Evolutionary conservation across 1,140 invertebrate genomes (phyloP).

Genomic region (Stenopsyche tienmushanensis): DNA sequence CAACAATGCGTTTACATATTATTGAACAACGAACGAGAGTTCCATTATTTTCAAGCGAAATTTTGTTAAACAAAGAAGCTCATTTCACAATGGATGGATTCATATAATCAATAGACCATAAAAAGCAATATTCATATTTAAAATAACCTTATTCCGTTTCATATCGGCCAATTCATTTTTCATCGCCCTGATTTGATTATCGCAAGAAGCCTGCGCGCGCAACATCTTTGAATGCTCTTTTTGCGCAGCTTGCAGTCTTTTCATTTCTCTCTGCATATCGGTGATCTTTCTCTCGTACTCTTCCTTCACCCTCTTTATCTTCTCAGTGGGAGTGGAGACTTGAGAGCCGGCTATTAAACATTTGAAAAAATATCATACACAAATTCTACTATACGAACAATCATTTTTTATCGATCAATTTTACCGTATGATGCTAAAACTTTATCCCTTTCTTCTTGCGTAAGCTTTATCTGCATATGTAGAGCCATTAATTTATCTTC

Average conservation of each 20-base stretch:
- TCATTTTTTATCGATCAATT: constrained; percentile 33
- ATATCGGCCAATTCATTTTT: constrained; percentile 82
- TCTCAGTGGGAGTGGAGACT: constrained; percentile 65
- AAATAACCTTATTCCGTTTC: constrained; percentile 77
- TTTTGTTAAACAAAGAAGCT: too few relatives aligned
- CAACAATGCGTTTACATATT: too few relatives aligned
- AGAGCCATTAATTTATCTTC: constrained; percentile 91
- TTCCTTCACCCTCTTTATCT: constrained; percentile 81
- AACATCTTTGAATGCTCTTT: constrained; percentile 86
- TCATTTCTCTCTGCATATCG: constrained; percentile 84
- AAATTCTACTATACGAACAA: background rate
- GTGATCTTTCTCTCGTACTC: constrained; percentile 88
- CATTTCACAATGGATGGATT: too few relatives aligned
- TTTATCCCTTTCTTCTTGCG: constrained; percentile 91
- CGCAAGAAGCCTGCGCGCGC: constrained; percentile 79
- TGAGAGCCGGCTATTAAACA: constrained; percentile 44
- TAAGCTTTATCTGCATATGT: constrained; percentile 84
- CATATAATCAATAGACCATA: too few relatives aligned
- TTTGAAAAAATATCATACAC: too few relatives aligned
- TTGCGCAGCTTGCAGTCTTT: constrained; percentile 83
- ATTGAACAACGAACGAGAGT: too few relatives aligned
- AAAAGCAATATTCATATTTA: too few relatives aligned
- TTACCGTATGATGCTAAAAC: constrained; percentile 71
- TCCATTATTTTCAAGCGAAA: too few relatives aligned
- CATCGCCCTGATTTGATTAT: constrained; percentile 76